These are phyloP conservation scores for Damaliscus lunatus DNA, from an alignment of 2,113 vertebrate genomes.

Conservation along the genomic window DNA sequence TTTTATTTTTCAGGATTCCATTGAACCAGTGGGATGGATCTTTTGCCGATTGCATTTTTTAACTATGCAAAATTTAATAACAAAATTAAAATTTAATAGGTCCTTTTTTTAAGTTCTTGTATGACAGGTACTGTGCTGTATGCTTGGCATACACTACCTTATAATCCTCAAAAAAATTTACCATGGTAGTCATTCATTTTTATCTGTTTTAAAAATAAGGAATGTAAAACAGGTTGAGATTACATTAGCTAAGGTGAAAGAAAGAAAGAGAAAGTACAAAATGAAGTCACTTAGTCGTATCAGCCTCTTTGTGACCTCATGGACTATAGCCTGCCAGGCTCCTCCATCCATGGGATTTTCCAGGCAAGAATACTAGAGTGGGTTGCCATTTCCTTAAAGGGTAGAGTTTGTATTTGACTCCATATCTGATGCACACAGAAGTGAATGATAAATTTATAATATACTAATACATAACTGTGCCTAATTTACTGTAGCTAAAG, in stretches of 20 bases:
- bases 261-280: neutral
- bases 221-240: neutral
- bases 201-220: neutral
- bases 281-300: neutral
- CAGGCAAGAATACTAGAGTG: neutral
- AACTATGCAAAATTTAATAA: neutral
- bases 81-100: neutral
- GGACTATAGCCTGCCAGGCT: neutral
- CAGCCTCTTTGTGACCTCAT: neutral
- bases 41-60: neutral
- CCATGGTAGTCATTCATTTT: neutral
- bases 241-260: neutral
- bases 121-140: neutral
- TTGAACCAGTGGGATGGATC: neutral
- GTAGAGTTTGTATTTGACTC: neutral
- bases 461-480: neutral
- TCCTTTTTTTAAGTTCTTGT: neutral
- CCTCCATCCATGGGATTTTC: neutral
- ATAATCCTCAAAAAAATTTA: neutral
- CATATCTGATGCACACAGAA: neutral
- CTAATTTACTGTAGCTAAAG: neutral
- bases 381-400: neutral
- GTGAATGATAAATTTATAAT: neutral
- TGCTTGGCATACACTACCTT: neutral
- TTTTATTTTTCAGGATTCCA: neutral